These are phyloP conservation scores for Thymelicus acteon DNA, from an alignment of 2,888 invertebrate genomes.

Conservation along the genomic window DNA sequence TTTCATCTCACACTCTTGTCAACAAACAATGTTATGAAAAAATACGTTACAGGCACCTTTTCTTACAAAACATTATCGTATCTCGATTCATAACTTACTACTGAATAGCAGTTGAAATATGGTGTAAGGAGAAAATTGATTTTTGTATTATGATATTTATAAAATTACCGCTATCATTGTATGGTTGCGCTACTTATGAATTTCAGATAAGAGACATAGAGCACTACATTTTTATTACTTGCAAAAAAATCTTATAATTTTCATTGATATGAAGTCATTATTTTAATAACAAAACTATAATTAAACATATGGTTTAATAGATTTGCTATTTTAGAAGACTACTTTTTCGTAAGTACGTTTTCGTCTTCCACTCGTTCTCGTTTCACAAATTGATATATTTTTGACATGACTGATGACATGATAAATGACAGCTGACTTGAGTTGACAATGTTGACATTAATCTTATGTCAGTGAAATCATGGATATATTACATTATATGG, in stretches of 20 bases:
- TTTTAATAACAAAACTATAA: neutral
- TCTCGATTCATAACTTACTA: slow-evolving; percentile 16
- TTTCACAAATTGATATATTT: neutral
- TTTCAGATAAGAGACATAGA: slow-evolving; percentile 2
- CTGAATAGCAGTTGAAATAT: slow-evolving; percentile 13
- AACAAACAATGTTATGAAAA: slow-evolving; percentile 31
- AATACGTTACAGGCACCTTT: slow-evolving; percentile 2
- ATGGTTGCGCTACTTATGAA: slow-evolving; percentile 41
- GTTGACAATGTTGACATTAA: too few species aligned
- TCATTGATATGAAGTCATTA: neutral
- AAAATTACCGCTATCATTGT: slow-evolving; percentile 32
- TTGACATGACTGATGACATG: neutral
- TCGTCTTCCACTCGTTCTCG: neutral
- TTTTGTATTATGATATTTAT: slow-evolving; percentile 32
- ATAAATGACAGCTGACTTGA: too few species aligned
- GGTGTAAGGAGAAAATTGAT: slow-evolving; percentile 18
- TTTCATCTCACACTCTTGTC: slow-evolving; percentile 10
- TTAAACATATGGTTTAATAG: neutral
- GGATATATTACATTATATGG: too few species aligned
- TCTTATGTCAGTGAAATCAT: too few species aligned
- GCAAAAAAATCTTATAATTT: neutral
- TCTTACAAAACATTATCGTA: slow-evolving; percentile 9
- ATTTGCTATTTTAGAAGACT: neutral
- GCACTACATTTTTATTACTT: slow-evolving; percentile 19
- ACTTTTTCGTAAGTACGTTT: neutral